Evolutionary conservation across 1,140 invertebrate species (phyloP).

Genomic region (Proctacanthus coquilletti): DNA sequence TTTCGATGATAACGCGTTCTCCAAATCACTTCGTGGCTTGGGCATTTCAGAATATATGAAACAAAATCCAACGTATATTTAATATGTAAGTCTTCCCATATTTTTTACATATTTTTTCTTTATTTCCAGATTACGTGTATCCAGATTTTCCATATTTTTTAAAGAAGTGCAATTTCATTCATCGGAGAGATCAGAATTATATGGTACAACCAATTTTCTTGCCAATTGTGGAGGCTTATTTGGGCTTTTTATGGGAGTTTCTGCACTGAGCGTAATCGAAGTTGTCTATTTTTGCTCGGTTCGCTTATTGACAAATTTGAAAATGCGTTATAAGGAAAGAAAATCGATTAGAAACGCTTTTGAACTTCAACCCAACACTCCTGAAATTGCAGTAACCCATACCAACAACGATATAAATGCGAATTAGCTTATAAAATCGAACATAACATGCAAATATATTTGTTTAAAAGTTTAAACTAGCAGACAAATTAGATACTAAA

Average conservation of each 20-base stretch:
- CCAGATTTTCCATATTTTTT: conserved; percentile 33
- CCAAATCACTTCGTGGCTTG: conserved; percentile 4
- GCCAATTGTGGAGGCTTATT: conserved; percentile 40
- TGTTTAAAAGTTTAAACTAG: too few relatives aligned
- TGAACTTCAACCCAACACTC: too few relatives aligned
- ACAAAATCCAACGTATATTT: background rate
- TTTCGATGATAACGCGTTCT: conserved; percentile 28
- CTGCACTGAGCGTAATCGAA: conserved; percentile 37
- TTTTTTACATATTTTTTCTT: conserved; percentile 2
- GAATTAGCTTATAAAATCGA: too few relatives aligned
- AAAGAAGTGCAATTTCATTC: conserved; percentile 36
- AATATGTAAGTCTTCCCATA: background rate
- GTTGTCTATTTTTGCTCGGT: conserved; percentile 38
- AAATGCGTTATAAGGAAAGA: conserved; percentile 13
- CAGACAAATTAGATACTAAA: too few relatives aligned
- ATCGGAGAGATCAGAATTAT: conserved; percentile 35
- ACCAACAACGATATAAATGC: too few relatives aligned
- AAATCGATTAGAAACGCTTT: too few relatives aligned
- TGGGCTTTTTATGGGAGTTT: conserved; percentile 41
- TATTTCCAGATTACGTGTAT: conserved; percentile 15
- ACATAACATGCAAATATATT: too few relatives aligned
- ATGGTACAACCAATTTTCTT: conserved; percentile 37
- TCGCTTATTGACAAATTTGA: conserved; percentile 30
- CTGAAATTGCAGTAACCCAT: too few relatives aligned
- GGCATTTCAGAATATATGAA: background rate